Evolutionary conservation across 2,888 invertebrate genomes (phyloP).

Genomic region (Aporophyla lueneburgensis): DNA sequence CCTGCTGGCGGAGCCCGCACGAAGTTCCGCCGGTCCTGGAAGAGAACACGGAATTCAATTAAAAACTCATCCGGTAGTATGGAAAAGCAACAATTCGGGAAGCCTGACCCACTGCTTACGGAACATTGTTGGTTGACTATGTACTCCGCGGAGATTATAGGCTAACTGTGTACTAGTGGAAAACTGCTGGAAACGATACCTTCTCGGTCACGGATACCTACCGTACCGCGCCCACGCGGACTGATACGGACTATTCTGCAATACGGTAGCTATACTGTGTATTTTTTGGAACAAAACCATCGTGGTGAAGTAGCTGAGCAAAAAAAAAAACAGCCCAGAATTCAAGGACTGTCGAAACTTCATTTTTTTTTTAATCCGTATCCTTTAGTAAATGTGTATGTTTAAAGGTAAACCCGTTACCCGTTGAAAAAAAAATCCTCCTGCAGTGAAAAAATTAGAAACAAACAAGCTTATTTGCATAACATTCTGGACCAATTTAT

Average conservation of each 20-base stretch:
- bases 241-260: neutral
- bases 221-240: neutral
- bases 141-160: no score
- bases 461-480: neutral
- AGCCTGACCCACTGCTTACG: neutral
- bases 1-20: slow-evolving; percentile 98
- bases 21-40: slow-evolving; percentile 98
- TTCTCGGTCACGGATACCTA: neutral
- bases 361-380: neutral
- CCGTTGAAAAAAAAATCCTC: neutral
- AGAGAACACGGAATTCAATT: slow-evolving; percentile 24
- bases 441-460: neutral
- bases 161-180: neutral
- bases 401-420: neutral
- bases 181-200: neutral
- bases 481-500: neutral
- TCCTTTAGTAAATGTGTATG: no score
- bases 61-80: neutral
- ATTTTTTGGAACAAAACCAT: neutral
- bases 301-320: neutral
- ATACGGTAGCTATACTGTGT: neutral
- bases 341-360: neutral
- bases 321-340: neutral
- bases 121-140: neutral
- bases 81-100: neutral